phyloP scores from a whole-genome alignment of 2,797 vertebrate genomes.

The Channa striata region DNA sequence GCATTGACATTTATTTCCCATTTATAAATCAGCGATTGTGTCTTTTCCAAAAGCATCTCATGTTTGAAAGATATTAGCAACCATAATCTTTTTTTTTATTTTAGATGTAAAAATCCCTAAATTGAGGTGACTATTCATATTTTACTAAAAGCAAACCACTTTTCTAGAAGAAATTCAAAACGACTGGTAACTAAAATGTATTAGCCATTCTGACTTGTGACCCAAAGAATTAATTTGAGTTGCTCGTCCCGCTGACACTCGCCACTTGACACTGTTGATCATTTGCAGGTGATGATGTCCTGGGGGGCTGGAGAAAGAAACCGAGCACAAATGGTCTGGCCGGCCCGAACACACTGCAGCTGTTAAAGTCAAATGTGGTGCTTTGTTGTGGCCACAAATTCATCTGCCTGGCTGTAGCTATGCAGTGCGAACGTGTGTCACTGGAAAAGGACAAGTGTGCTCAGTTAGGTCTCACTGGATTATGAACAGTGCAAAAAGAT shows the following conservation, averaged over 20 bases:
- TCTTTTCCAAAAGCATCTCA: not conserved
- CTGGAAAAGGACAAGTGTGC: conserved; percentile 30
- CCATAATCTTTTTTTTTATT: not conserved
- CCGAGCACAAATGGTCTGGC: conserved; percentile 10
- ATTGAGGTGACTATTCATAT: not conserved
- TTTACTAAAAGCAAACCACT: conserved; percentile 10
- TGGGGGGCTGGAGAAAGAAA: conserved; percentile 29
- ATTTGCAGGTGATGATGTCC: conserved; percentile 45
- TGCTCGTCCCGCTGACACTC: conserved; percentile 9
- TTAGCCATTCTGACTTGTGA: conserved; percentile 46
- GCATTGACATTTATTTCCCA: not conserved
- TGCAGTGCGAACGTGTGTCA: conserved; percentile 39
- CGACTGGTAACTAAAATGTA: conserved; percentile 27
- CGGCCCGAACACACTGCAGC: conserved; percentile 10
- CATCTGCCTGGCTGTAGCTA: conserved; percentile 28
- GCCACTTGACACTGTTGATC: conserved; percentile 38
- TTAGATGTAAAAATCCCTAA: not conserved
- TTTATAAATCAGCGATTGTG: no score
- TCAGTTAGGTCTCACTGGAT: conserved; percentile 36
- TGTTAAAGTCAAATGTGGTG: conserved; percentile 57
- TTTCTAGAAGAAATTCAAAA: conserved; percentile 33
- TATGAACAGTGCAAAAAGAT: conserved; percentile 36
- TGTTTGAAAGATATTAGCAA: not conserved
- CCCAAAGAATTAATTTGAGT: conserved; percentile 40
- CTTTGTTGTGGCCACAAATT: conserved; percentile 60